phyloP scores from a whole-genome alignment of 2,113 vertebrate species.

The Fregata magnificens region DNA sequence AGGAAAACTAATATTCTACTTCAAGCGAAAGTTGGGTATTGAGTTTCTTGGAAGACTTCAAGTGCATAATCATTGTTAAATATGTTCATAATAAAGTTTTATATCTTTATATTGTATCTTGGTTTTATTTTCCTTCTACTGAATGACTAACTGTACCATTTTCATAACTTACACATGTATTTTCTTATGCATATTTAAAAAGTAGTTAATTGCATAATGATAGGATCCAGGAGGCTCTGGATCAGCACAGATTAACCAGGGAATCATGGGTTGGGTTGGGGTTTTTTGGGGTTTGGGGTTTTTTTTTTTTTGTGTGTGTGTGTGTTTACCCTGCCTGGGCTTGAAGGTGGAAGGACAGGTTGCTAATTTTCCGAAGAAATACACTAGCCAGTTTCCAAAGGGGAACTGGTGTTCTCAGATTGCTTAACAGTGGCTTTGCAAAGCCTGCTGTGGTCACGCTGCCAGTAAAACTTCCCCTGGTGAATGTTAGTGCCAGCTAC shows the following conservation, averaged over 20 bases:
- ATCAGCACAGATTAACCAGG: not conserved
- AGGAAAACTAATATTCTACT: constrained; percentile 32
- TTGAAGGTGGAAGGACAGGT: not conserved
- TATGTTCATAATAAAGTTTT: constrained; percentile 65
- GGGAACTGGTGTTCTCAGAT: not conserved
- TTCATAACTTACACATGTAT: not conserved
- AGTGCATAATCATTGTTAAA: constrained; percentile 42
- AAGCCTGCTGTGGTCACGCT: not conserved
- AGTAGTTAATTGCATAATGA: not conserved
- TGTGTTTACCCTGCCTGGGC: not conserved
- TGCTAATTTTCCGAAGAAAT: not conserved
- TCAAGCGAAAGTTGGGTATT: not conserved
- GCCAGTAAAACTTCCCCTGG: not conserved
- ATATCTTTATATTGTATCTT: constrained; percentile 14
- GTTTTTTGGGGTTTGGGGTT: not conserved
- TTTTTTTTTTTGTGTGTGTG: not conserved
- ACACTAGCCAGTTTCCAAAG: not conserved
- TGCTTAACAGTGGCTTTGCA: not conserved
- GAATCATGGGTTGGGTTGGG: not conserved
- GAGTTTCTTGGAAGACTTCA: constrained; percentile 7
- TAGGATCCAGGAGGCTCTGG: not conserved
- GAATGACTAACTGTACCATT: not conserved
- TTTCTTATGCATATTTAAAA: not conserved
- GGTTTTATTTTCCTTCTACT: not conserved
- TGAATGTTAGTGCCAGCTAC: not conserved